Conservation (phyloP, 1,140 invertebrate species). For the Drosophila bocqueti region DNA sequence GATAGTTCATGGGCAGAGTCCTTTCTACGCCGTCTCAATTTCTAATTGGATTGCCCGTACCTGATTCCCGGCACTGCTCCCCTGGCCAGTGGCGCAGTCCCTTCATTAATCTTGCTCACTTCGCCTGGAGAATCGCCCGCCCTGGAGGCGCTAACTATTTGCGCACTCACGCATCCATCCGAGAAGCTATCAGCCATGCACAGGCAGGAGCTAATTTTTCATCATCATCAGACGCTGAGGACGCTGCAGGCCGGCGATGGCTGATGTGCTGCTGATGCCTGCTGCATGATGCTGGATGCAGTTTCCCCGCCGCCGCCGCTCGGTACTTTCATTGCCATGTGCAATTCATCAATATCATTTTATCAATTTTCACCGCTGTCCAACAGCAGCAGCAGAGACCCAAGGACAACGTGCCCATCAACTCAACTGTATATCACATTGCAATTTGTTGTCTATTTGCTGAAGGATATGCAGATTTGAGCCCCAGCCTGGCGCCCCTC, state of each 20-base stretch:
- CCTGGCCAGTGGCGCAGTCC: constrained; percentile 3
- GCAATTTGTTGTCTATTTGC: constrained; percentile 83
- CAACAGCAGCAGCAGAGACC: constrained; percentile 53
- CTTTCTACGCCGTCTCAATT: constrained; percentile 24
- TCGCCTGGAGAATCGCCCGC: constrained; percentile 39
- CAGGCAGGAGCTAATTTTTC: constrained; percentile 72
- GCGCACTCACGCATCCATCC: constrained; percentile 58
- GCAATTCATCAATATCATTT: constrained; percentile 85
- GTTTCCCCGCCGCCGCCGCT: constrained; percentile 4
- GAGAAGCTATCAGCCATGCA: constrained; percentile 48
- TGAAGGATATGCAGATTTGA: constrained; percentile 81
- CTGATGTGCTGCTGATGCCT: constrained; percentile 20
- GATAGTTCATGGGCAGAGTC: not conserved
- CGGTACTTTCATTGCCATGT: constrained; percentile 69
- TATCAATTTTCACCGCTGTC: constrained; percentile 83
- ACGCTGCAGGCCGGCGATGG: constrained; percentile 48
- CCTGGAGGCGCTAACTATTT: constrained; percentile 51
- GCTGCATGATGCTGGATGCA: constrained; percentile 21
- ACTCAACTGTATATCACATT: constrained; percentile 82
- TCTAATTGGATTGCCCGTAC: constrained; percentile 38
- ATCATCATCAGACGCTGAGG: constrained; percentile 73
- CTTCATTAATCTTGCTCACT: constrained; percentile 80
- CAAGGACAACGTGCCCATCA: constrained; percentile 58
- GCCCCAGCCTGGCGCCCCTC: constrained; percentile 18
- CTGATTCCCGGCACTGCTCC: constrained; percentile 3